Conservation (phyloP, 2,888 invertebrate species). For the Heliconius ethilla region DNA sequence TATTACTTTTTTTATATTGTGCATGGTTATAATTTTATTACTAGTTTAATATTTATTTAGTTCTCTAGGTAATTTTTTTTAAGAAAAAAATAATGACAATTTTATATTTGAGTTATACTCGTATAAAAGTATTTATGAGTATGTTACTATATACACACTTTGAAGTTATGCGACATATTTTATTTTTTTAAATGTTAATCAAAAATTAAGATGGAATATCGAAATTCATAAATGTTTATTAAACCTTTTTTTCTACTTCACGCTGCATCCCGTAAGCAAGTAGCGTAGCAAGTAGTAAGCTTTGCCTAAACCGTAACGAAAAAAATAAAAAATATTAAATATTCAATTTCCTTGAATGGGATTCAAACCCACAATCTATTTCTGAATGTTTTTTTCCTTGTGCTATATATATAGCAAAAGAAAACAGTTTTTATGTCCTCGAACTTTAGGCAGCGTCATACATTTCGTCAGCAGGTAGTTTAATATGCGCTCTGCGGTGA, state of each 20-base stretch:
- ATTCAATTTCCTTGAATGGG: no score
- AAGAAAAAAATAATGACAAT: neutral
- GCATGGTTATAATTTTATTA: neutral
- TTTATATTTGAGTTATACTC: neutral
- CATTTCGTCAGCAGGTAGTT: slow-evolving; percentile 32
- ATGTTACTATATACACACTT: no score
- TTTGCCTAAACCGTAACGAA: neutral
- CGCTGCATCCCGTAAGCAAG: no score
- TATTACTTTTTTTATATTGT: neutral
- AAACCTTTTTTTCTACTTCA: no score
- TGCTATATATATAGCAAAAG: neutral
- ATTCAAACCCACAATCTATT: neutral
- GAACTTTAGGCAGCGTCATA: slow-evolving; percentile 5
- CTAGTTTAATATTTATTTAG: neutral
- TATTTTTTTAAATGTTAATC: no score
- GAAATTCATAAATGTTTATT: no score
- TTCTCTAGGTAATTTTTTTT: neutral
- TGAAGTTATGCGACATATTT: no score
- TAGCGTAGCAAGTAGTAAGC: no score
- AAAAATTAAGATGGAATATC: no score
- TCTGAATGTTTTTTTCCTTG: neutral
- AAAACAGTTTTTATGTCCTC: slow-evolving; percentile 11
- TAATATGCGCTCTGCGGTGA: slow-evolving; percentile 41
- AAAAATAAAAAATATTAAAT: no score
- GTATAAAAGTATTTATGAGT: no score